Evolutionary conservation across 2,113 vertebrate genomes (phyloP).

Genomic region (Limanda limanda): DNA sequence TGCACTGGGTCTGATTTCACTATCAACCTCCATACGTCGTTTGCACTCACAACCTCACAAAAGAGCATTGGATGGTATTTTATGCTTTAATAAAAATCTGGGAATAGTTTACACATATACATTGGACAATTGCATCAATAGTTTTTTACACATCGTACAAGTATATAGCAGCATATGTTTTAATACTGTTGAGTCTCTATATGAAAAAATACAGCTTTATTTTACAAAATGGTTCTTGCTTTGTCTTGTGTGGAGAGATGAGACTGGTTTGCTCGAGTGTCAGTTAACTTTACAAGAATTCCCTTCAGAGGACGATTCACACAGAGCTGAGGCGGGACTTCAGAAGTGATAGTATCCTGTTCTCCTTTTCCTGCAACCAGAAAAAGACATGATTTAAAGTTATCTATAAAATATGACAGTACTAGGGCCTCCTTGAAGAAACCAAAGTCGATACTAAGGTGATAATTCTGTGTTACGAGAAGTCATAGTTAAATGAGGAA

Average conservation of each 20-base stretch:
- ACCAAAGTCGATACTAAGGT: too few relatives aligned
- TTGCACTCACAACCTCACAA: too few relatives aligned
- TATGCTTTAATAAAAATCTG: conserved; percentile 86
- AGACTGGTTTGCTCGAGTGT: conserved; percentile 65
- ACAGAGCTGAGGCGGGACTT: conserved; percentile 51
- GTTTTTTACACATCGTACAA: conserved; percentile 86
- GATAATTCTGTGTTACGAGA: too few relatives aligned
- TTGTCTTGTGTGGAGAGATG: conserved; percentile 64
- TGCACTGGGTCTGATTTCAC: neutral
- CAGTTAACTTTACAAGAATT: conserved; percentile 66
- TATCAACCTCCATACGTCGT: neutral
- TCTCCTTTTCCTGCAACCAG: conserved; percentile 89
- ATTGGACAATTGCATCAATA: conserved; percentile 81
- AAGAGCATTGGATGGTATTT: conserved; percentile 63
- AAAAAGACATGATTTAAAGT: neutral
- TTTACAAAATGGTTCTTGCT: conserved; percentile 84
- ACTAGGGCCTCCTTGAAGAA: too few relatives aligned
- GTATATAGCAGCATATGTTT: conserved; percentile 87
- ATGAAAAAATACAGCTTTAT: conserved; percentile 90
- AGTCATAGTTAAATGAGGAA: too few relatives aligned
- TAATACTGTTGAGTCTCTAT: conserved; percentile 86
- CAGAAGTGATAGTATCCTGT: conserved; percentile 89
- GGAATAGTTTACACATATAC: conserved; percentile 87
- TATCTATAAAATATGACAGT: too few relatives aligned
- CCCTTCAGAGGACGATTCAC: conserved; percentile 57